Base-by-base conservation (phyloP, 2,113 vertebrate genomes). In the Geococcyx californianus region DNA sequence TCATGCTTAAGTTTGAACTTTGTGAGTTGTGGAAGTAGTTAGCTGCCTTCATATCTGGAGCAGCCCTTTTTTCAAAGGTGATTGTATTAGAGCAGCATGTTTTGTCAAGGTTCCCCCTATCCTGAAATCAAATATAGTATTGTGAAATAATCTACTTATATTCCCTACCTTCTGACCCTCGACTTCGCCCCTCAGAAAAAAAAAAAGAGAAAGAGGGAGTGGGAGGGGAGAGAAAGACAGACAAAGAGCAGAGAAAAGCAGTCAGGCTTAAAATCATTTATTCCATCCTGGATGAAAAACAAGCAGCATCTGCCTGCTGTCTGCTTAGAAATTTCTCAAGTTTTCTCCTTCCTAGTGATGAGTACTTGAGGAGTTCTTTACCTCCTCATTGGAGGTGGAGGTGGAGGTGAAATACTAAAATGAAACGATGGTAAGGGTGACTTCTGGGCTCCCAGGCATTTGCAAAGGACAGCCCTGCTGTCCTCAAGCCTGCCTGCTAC, bases 361-460 rank as follows among this genome's bases (percentile, higher is more conserved):
- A 68, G 19, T 1, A 1, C n/a, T 72, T 26, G 10, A 78, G 73
- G 40, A 70, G 8, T 31, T 54, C 7, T 54, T 75, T 34, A 91
- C 7, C 12, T 81, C 33, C 16, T 38, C 1, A 0, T 36, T 0
- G 0, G 12, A 67, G 26, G 24, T 33, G 0, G 12, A 67, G 26
- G 24, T 33, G 31, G 56, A 56, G 31, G 14, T 54, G 44, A 83
- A 84, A 58, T 55, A 25, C 33, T 76, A 28, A 49, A 82, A 34
- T 29, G n/a, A 52, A 77, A 2, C 13, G 20, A 18, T 29, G 34
- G 16, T 89, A 36, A 42, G 31, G 31, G 20, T 8, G 8, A 38
- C 14, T 72, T 38, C 21, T 67, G 63, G 38, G 51, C 56, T 75
- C 31, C 21, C 28, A 56, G 29, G 31, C 29, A 36, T 90, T 91